A percentile compares a stretch with the other conserved stretches of the same genome.
Evolutionary conservation across 2,888 invertebrate genomes (phyloP).

Genomic region (Eustalomyia histrio): DNA sequence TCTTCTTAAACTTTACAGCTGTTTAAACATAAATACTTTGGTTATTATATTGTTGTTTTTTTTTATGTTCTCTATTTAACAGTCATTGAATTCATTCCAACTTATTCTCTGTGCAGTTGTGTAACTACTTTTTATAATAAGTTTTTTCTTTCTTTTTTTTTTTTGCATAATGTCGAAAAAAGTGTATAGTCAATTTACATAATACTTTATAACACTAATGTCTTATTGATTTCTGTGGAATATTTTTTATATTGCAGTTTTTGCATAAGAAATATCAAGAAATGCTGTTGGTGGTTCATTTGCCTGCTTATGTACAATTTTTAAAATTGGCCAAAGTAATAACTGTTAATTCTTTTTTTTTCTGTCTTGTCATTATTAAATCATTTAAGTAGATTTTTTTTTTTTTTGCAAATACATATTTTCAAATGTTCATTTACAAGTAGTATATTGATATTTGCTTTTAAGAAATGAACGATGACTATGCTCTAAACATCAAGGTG

Average conservation of each 20-base stretch:
- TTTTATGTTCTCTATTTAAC: neutral
- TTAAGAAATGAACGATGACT: too few relatives aligned
- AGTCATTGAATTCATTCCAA: neutral
- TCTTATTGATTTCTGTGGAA: constrained; percentile 13
- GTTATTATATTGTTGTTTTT: neutral
- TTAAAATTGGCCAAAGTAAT: neutral
- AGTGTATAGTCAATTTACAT: constrained; percentile 11
- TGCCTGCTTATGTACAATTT: neutral
- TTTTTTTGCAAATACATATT: too few relatives aligned
- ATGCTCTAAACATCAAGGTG: too few relatives aligned
- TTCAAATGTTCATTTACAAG: too few relatives aligned
- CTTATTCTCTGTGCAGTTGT: neutral
- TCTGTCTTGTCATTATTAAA: constrained; percentile 18
- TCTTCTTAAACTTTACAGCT: neutral
- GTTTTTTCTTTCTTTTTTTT: neutral
- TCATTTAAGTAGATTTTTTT: constrained; percentile 24
- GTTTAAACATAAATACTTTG: neutral
- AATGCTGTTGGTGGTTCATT: neutral
- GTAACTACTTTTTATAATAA: neutral
- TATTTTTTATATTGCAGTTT: too few relatives aligned
- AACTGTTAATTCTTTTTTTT: constrained; percentile 5
- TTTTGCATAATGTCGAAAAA: constrained; percentile 15
- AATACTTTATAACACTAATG: constrained; percentile 4
- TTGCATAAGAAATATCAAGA: too few relatives aligned
- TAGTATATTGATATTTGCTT: too few relatives aligned